These are phyloP conservation scores for Zootermopsis nevadensis DNA, from an alignment of 2,888 invertebrate species.

Conservation along the genomic window DNA sequence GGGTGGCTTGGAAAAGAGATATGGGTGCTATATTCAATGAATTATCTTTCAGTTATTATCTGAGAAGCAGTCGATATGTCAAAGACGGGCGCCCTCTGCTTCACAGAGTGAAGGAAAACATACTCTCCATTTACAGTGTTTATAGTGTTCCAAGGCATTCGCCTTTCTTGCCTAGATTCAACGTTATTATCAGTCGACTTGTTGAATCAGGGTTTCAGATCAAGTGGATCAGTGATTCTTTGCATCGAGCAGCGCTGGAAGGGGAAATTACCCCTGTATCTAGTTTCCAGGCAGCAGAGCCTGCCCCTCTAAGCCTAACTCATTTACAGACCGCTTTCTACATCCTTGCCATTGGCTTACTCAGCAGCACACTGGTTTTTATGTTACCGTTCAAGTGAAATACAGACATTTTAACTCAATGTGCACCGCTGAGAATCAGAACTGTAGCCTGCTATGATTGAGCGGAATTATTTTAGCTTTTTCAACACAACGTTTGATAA, in stretches of 20 bases:
- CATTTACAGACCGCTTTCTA: slow-evolving; percentile 28
- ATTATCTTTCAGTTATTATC: not conserved
- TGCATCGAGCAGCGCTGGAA: not conserved
- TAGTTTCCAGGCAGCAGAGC: not conserved
- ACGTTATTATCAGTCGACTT: not conserved
- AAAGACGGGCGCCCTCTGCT: not conserved
- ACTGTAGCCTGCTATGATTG: no score
- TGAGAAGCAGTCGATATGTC: not conserved
- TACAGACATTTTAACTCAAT: no score
- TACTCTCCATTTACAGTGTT: not conserved
- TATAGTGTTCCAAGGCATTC: slow-evolving; percentile 20
- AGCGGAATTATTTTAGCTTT: no score
- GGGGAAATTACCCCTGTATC: not conserved
- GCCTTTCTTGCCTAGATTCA: not conserved
- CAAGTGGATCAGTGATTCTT: not conserved
- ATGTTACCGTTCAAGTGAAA: no score
- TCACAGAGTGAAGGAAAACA: not conserved
- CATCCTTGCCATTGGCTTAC: not conserved
- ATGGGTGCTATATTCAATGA: not conserved
- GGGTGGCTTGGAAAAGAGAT: not conserved
- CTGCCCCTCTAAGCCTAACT: not conserved
- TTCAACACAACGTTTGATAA: no score
- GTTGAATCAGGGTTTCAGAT: not conserved
- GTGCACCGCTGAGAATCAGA: no score
- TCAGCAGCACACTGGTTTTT: not conserved